Base-by-base conservation (phyloP, 2,888 invertebrate genomes). In the Plagodis pulveraria region DNA sequence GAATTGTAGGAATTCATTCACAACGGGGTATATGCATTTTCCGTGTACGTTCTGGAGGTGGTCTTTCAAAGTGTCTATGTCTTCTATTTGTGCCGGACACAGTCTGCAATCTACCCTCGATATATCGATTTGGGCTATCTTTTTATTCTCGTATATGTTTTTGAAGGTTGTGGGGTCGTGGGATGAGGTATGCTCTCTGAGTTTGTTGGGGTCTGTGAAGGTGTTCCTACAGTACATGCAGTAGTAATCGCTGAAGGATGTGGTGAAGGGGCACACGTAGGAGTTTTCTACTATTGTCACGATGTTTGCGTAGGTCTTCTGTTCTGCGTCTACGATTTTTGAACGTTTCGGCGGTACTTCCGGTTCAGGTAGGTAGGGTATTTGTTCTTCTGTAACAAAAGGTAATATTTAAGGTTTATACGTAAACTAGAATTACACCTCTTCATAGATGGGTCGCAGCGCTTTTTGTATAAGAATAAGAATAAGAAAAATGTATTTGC, bases 261-360 rank as follows among this genome's bases (percentile, higher is more conserved):
- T 84, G 40, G 81, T 81, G 62, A 91, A 91, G 0, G 90, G 90
- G 43, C 89, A 89, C 0, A 83, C 86, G 45, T 76, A 89, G 0
- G 90, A 89, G 53, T 81, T 83, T 47, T 89, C 86, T 0, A 90
- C 83, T 10, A 90, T 70, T 0, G 76, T 75, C 0, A 80, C 69
- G 0, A 84, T 77, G 64, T 91, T 89, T 0, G 70, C 69, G 35
- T 77, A 77, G 0, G 74, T 62, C 62, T 81, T 81, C 5, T 73
- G 64, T n/a, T 86, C 84, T 0, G 66, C 69, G 50, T 83, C 82
- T 76, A 89, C 34, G 7, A 70, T 62, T 57, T 70, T 75, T 11
- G 69, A 71, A 0, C 65, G 53, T 33, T 49, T 56, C 0, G 46
- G 6, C 0, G 47, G 50, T 10, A 5, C 33, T 2, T 45, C 11